Evolutionary conservation across 2,113 vertebrate genomes (phyloP), one percentile per base, ranked within the genome.

Genomic region (Lagopus leucura): DNA sequence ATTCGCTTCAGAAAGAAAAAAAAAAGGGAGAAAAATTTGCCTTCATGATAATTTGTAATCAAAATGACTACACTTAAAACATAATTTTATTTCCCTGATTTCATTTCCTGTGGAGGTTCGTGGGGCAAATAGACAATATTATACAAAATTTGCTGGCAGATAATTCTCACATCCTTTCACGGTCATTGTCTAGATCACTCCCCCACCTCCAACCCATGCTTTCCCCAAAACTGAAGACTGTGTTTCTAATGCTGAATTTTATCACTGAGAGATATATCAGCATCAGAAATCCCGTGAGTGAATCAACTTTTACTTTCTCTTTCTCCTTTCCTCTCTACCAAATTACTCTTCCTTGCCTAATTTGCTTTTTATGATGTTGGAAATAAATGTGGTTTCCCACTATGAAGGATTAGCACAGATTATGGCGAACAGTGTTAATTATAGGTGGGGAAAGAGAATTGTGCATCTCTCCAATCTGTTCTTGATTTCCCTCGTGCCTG

Each of bases 341-440:
- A 82, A 94, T 86, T 86, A 74, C 11, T 18, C 57, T 74, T 84
- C 75, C 52, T 95, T 82, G 30, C 70, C 60, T 93, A 95, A 97
- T 94, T 97, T 34, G 3, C 43, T 96, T 97, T 97, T 95, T 92
- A 83, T 78, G 91, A 94, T 47, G 66, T 13, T 80, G 38, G 21
- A 10, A 93, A 95, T 92, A 82, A 91, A 86, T 91, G 65, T 94
- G 66, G 95, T 97, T 97, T 97, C 96, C 94, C 91, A 91, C 93
- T 97, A 96, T 96, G 95, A 98, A 97, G 97, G 97, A 98, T 98
- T 98, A 98, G 94, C 82, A 7, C 97, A 98, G 97, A 98, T 98
- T 98, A 98, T 97, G 97, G 97, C 94, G 97, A 97, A 97, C 90
- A 92, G 97, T 97, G 97, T 98, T 98, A 98, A 98, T 98, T 98